These are phyloP conservation scores for Caenorhabditis zanzibari DNA, from an alignment of 2,888 invertebrate species.

Conservation along the genomic window DNA sequence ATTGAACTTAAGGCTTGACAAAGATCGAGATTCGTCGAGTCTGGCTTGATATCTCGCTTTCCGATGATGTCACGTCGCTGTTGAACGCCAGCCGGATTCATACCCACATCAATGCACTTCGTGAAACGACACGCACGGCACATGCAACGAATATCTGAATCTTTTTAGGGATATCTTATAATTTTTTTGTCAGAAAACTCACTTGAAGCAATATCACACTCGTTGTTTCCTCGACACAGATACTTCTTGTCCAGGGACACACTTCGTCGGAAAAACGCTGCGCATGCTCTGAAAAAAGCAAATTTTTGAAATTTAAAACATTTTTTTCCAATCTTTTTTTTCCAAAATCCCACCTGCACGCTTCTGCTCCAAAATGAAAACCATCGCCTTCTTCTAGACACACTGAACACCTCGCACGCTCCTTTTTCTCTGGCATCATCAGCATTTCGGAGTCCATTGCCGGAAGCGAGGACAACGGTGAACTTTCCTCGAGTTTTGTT, in stretches of 20 bases:
- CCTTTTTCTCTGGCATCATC: background rate
- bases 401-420: conserved; percentile 44
- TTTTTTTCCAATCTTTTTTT: background rate
- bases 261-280: conserved; percentile 64
- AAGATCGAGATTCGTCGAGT: background rate
- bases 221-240: conserved; percentile 39
- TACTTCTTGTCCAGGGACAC: conserved; percentile 51
- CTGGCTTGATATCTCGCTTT: conserved; percentile 39
- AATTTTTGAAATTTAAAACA: background rate
- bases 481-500: conserved; percentile 19
- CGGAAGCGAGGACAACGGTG: conserved; percentile 15
- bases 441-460: background rate
- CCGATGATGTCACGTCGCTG: conserved; percentile 58
- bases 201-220: conserved; percentile 59
- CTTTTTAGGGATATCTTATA: background rate
- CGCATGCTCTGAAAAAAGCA: conserved; percentile 50
- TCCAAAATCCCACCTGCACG: conserved; percentile 47
- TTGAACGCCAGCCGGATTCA: conserved; percentile 61
- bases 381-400: conserved; percentile 61
- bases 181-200: conserved; percentile 4
- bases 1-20: background rate
- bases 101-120: conserved; percentile 55
- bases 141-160: conserved; percentile 60
- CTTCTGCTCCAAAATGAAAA: conserved; percentile 64
- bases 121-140: conserved; percentile 57